Conservation (phyloP, 2,113 vertebrate species). For the Diadophis punctatus region DNA sequence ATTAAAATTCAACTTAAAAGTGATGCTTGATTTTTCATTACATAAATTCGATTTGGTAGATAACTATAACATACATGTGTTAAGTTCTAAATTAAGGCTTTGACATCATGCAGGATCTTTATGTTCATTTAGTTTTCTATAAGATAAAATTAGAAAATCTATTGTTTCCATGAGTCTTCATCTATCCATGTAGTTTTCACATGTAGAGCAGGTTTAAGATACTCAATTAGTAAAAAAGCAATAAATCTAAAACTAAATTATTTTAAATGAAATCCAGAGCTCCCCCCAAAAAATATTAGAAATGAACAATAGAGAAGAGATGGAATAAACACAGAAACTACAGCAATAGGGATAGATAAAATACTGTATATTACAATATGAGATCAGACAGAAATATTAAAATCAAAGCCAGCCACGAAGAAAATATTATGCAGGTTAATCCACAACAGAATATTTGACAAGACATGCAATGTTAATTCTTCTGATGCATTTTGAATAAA, state of each 20-base stretch:
- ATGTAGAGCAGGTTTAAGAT: neutral
- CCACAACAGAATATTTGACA: neutral
- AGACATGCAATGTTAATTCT: neutral
- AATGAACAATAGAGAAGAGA: neutral
- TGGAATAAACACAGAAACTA: neutral
- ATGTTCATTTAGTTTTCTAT: neutral
- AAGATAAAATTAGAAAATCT: neutral
- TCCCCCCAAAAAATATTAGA: neutral
- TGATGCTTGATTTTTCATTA: slow-evolving; percentile 48
- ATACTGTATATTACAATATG: neutral
- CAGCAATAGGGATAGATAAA: neutral
- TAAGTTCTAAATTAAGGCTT: neutral
- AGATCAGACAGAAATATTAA: neutral
- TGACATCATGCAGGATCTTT: neutral
- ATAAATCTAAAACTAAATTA: neutral
- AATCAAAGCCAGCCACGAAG: neutral
- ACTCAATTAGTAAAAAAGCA: neutral
- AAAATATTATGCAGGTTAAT: neutral
- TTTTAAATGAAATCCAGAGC: neutral
- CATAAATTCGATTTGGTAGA: slow-evolving; percentile 40
- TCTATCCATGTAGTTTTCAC: neutral
- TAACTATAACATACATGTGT: slow-evolving; percentile 25
- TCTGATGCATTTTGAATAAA: neutral
- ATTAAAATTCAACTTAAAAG: slow-evolving; percentile 7
- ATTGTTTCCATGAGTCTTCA: neutral